A percentile compares a stretch with the other conserved stretches of the same genome.
Evolutionary conservation across 2,797 vertebrate genomes (phyloP).

Genomic region (Tadarida brasiliensis): DNA sequence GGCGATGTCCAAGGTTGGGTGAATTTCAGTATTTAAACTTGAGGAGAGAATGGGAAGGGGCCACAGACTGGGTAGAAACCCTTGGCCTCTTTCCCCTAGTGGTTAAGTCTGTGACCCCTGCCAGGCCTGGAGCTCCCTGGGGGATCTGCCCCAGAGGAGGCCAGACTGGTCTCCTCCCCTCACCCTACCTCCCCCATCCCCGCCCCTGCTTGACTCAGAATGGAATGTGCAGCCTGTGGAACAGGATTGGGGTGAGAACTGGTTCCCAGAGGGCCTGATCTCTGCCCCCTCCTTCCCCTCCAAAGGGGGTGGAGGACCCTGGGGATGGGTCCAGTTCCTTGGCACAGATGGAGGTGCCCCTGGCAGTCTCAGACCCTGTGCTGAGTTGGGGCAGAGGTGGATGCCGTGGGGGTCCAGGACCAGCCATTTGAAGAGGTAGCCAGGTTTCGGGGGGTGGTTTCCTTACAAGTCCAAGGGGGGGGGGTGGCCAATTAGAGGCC

Average conservation of each 20-base stretch:
- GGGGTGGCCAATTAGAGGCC: not conserved
- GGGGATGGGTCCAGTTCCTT: not conserved
- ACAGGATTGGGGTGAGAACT: slow-evolving; percentile 62
- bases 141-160: slow-evolving; percentile 63
- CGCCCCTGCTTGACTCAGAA: slow-evolving; percentile 43
- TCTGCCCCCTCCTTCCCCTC: not conserved
- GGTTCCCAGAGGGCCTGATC: slow-evolving; percentile 43
- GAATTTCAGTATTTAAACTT: slow-evolving; percentile 2
- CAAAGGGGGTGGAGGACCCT: not conserved
- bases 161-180: slow-evolving; percentile 47
- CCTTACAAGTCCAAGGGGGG: not conserved
- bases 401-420: not conserved
- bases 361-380: not conserved
- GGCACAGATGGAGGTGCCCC: not conserved
- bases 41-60: not conserved
- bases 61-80: not conserved
- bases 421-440: not conserved
- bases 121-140: slow-evolving; percentile 55
- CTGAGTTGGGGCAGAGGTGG: not conserved
- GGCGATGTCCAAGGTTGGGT: not conserved
- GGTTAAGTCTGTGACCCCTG: slow-evolving; percentile 16
- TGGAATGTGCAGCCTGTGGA: slow-evolving; percentile 79
- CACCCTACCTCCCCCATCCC: slow-evolving; percentile 61
- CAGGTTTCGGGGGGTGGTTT: not conserved
- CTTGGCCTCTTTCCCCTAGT: not conserved